Base-by-base conservation (phyloP, 2,113 vertebrate species). In the Xiphophorus hellerii region DNA sequence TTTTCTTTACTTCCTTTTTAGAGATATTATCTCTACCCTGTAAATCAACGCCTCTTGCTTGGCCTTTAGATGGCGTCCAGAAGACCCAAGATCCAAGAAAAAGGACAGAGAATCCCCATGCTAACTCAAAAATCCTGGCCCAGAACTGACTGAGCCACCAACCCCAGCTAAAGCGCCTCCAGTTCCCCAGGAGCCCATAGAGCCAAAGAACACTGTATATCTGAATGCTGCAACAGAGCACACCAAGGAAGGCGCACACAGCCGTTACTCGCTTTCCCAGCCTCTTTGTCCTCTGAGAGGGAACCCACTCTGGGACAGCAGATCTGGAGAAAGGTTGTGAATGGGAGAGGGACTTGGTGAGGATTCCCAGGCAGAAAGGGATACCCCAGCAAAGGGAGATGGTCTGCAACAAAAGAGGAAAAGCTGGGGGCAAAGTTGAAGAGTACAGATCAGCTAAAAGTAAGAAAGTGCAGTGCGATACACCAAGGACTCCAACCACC, bases 61-160 rank as follows among this genome's bases (percentile, higher is more conserved):
- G 33, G 62, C 78, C 61, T 4, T 51, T 80, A 22, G 63, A 88
- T 2, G 87, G 90, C 29, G 62, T 90, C 86, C 86, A 93, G 44
- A 96, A 94, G 0, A 85, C 89, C 84, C 93, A 73, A 17, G 90
- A 96, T 17, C 93, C 93, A n/a, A 95, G 88, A 25, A 95, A 84
- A 0, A 95, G 84, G 86, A 97, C 77, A 0, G 91, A 92, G 60
- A 94, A 92, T 0, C 93, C 94, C 85, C 90, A 96, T 0, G 93
- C 90, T 76, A 96, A 72, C 87, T 98, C 97, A 0, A 95, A 85
- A 3, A 96, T 87, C 66, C 96, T 94, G 67, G 96, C 93, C 95
- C 95, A 97, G 80, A 96, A 95, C 86, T 97, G 96, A 27, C 94
- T 93, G 0, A 90, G 91, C 96, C 96, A 98, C 93, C 97, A 95